Percentiles rank a stretch among this genome's conserved stretches.
Conservation (phyloP, 2,113 vertebrate genomes). For the Neodontobutis hainanensis region DNA sequence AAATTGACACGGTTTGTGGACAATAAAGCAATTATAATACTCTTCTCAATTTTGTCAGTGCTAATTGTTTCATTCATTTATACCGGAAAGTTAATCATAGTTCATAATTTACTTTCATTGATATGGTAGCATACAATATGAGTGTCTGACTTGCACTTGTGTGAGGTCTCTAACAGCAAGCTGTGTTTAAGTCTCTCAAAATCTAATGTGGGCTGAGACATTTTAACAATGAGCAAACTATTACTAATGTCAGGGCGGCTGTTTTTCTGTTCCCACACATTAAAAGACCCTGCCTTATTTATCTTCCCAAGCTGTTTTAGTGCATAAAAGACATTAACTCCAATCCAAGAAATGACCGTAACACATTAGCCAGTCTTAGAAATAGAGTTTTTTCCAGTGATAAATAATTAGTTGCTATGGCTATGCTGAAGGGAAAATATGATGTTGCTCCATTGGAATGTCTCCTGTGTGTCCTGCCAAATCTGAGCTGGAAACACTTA, state of each 20-base stretch:
- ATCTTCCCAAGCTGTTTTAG: background rate
- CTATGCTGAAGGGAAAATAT: constrained; percentile 86
- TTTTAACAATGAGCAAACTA: constrained; percentile 19
- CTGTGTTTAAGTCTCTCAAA: constrained; percentile 9
- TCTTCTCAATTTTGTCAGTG: no score
- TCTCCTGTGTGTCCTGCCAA: constrained; percentile 76
- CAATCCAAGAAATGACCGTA: constrained; percentile 45
- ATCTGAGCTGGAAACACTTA: constrained; percentile 93
- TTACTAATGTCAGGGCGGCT: constrained; percentile 16
- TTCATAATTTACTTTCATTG: no score
- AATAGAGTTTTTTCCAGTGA: constrained; percentile 76
- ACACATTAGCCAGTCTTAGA: constrained; percentile 61
- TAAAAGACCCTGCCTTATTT: constrained; percentile 11
- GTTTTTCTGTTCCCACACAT: constrained; percentile 19
- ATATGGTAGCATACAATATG: no score
- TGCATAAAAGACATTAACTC: background rate
- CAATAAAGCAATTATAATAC: no score
- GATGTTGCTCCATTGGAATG: constrained; percentile 89
- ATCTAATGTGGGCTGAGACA: constrained; percentile 19
- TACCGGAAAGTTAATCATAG: no score
- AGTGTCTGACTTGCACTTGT: background rate
- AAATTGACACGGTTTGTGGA: no score
- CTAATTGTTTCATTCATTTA: no score
- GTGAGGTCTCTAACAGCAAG: constrained; percentile 15
- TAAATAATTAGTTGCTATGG: constrained; percentile 89